These are phyloP conservation scores for Dermochelys coriacea DNA, from an alignment of 2,797 vertebrate genomes.

Conservation along the genomic window DNA sequence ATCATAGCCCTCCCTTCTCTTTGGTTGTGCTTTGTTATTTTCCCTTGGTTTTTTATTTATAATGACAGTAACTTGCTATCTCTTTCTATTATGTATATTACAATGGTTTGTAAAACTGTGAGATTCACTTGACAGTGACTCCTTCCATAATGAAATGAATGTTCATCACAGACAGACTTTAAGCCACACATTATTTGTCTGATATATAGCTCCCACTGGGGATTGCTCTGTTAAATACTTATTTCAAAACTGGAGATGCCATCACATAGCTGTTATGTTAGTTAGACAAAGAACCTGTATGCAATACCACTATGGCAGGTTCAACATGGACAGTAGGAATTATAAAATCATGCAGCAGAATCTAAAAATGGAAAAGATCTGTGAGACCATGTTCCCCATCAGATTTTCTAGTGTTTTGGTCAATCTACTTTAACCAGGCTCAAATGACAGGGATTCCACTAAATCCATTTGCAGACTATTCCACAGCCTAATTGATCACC, in stretches of 20 bases:
- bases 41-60: background rate
- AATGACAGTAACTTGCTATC: background rate
- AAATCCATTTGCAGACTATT: background rate
- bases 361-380: background rate
- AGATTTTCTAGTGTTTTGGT: background rate
- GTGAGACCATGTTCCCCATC: background rate
- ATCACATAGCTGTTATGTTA: background rate
- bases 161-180: background rate
- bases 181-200: background rate
- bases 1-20: background rate
- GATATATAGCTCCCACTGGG: background rate
- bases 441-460: background rate
- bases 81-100: background rate
- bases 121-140: background rate
- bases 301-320: background rate
- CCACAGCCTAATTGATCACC: fast-evolving
- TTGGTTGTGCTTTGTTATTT: background rate
- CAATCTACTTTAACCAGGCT: background rate
- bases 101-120: background rate
- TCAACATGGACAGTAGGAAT: background rate
- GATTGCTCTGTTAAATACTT: background rate
- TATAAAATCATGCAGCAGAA: background rate
- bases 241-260: background rate
- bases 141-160: background rate
- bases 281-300: background rate